Evolutionary conservation across 1,140 invertebrate genomes (phyloP).

Genomic region (Plectrocnemia conspersa): DNA sequence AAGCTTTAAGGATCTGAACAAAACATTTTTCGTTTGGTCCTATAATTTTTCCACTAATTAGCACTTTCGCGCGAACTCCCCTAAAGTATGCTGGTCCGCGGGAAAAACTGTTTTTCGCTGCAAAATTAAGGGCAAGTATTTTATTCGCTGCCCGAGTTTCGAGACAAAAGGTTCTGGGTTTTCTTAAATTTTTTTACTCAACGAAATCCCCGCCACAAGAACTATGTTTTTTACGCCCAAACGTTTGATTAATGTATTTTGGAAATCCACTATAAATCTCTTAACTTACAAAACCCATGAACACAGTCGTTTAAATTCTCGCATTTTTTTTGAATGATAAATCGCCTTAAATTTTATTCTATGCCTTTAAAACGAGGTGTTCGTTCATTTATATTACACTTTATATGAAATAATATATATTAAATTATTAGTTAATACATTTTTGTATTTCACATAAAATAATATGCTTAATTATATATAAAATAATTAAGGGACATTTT

Average conservation of each 20-base stretch:
- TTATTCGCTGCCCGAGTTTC: constrained; percentile 11
- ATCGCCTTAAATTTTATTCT: too few relatives aligned
- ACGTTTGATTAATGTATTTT: constrained; percentile 24
- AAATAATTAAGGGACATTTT: too few relatives aligned
- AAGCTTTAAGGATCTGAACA: too few relatives aligned
- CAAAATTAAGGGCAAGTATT: constrained; percentile 13
- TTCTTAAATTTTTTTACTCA: too few relatives aligned
- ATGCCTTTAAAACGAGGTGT: too few relatives aligned
- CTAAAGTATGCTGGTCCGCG: background rate
- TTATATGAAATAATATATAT: too few relatives aligned
- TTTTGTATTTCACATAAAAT: too few relatives aligned
- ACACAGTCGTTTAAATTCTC: constrained; percentile 16
- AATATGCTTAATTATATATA: too few relatives aligned
- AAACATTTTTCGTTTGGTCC: too few relatives aligned
- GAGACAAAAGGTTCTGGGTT: too few relatives aligned
- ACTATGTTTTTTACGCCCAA: constrained; percentile 6
- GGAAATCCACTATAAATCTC: constrained; percentile 24
- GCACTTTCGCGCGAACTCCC: constrained; percentile 17
- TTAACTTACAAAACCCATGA: constrained; percentile 18
- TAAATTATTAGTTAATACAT: too few relatives aligned
- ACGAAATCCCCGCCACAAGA: constrained; percentile 9
- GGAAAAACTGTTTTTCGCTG: constrained; percentile 14
- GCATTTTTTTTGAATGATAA: background rate
- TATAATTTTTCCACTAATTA: constrained; percentile 20
- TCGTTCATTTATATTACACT: too few relatives aligned